Conservation (phyloP, 2,888 invertebrate species). For the Zeuzera pyrina region DNA sequence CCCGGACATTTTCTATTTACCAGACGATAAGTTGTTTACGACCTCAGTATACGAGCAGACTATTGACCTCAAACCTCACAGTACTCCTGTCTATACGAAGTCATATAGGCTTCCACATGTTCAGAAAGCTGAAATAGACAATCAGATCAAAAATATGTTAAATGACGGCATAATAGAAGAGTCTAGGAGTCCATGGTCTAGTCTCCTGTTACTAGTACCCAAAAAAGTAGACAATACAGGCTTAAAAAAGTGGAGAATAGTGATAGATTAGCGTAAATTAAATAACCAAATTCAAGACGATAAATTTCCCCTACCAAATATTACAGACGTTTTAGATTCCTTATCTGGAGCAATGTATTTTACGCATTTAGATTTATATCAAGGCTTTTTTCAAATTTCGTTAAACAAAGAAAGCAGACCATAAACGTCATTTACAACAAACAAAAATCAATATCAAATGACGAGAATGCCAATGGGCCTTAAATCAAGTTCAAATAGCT, state of each 20-base stretch:
- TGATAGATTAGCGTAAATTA: background rate
- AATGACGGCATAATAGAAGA: background rate
- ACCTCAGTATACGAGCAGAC: background rate
- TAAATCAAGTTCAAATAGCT: conserved; percentile 1
- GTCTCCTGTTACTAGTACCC: background rate
- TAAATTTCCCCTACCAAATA: background rate
- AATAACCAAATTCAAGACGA: background rate
- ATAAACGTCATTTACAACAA: background rate
- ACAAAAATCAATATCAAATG: conserved; percentile 4
- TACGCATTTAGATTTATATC: background rate
- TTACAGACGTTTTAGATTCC: too few relatives aligned
- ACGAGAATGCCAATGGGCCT: conserved; percentile 1
- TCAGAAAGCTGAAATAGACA: background rate
- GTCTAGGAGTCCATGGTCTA: background rate
- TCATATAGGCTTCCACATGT: background rate
- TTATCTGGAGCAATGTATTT: background rate
- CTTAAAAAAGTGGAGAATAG: background rate
- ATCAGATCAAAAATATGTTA: background rate
- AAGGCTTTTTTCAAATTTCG: background rate
- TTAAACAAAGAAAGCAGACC: background rate
- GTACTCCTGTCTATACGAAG: background rate
- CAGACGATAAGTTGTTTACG: too few relatives aligned
- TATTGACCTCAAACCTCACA: background rate
- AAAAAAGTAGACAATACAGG: background rate
- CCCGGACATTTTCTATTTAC: background rate